Base-by-base conservation (phyloP, 2,888 invertebrate species). In the Rotaria macrura region DNA sequence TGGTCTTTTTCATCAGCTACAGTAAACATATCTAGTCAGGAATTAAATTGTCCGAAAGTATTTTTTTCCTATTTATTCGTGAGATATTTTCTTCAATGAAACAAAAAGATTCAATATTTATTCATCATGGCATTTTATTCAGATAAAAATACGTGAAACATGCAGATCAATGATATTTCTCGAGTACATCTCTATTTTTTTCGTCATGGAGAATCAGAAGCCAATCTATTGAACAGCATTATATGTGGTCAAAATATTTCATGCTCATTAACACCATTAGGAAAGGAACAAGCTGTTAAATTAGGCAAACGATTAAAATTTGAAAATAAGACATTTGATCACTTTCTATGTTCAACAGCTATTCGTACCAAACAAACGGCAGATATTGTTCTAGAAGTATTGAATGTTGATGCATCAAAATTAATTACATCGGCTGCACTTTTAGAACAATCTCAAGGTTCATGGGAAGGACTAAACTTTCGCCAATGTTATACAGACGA, bases 221-320 rank as follows among this genome's bases (percentile, higher is more conserved):
- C 74, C 9, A 74, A 74, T 74, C 5, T 40, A 10, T 0, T 25
- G 0, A 12, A 2, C 2, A n/a, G 0, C 2, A 4, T 2, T 40
- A 74, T 74, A 12, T 38, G 40, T 40, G 74, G 74, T 74, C 74
- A 74, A 74, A 43, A 7, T 40, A 74, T 40, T 74, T 23, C 38
- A 74, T 38, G 7, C 25, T 12, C 25, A 25, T 43, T 74, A 74
- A 74, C 23, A 29, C 2, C 38, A 2, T 40, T 74, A 74, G 74
- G 74, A 40, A 12, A n/a, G 20, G 23, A 74, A 40, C 40, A 74
- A 74, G 74, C 74, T 40, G 1, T 40, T 40, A 7, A 40, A 74
- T 40, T 74, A 43, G 74, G 74, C 38, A 74, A 74, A 74, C 74
- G 74, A 40, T 74, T 74, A 38, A 74, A 74, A 74, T 40, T 25